Base-by-base conservation (phyloP, 2,113 vertebrate species). In the Vanacampus margaritifer region DNA sequence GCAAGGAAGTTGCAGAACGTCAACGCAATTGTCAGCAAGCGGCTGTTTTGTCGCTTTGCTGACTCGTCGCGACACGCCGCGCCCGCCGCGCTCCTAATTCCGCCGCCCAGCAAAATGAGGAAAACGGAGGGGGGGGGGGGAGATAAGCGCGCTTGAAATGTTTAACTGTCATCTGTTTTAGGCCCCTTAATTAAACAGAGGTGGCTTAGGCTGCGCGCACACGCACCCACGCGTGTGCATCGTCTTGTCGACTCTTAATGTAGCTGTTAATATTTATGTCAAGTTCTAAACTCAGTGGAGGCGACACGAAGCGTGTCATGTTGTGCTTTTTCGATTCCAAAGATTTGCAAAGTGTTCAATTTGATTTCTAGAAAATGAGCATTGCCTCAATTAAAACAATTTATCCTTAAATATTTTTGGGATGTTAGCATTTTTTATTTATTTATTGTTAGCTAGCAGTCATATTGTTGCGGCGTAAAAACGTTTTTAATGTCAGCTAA, bases 101-200 rank as follows among this genome's bases (percentile, higher is more conserved):
- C 73, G 23, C 66, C 73, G 54, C 81, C 76, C 78, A 80, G 81
- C 83, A 84, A 90, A 88, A 86, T 85, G 90, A 88, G 59, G 37
- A 0, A 14, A 24, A 28, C 0, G 9, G n/a, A n/a, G n/a, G n/a
- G n/a, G 9, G 19, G 57, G 89, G 90, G 88, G 89, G 85, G 79
- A 81, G 84, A 91, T 87, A 89, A 91, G 89, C 86, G 84, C 84
- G 82, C 87, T 89, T 90, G 87, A 89, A 91, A 91, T 91, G 87
- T 92, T 92, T 91, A 91, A 91, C 89, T 91, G 89, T 92, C 89
- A 88, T 92, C 84, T 90, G 86, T 87, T 87, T 90, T 89, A 87
- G 81, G 80, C 81, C 85, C 91, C 86, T 90, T 93, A 91, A 91
- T 93, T 91, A 91, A 90, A 90, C 85, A 87, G 74, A 75, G 67